These are phyloP conservation scores for Leptatherina wallacei DNA, from an alignment of 2,797 vertebrate genomes.

Conservation along the genomic window DNA sequence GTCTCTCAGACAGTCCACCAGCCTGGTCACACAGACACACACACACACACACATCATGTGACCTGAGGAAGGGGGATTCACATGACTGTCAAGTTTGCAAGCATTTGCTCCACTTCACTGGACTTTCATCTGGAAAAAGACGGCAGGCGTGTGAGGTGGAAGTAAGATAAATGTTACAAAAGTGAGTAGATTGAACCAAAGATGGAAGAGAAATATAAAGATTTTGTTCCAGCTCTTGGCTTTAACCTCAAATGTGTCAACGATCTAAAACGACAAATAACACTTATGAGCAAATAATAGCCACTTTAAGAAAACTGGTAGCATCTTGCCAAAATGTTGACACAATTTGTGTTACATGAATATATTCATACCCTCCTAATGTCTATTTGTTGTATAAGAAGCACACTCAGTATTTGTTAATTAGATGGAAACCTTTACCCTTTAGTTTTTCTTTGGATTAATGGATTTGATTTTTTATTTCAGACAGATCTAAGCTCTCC, in stretches of 20 bases:
- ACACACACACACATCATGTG: slow-evolving; percentile 56
- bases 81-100: slow-evolving; percentile 65
- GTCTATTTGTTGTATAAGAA: background rate
- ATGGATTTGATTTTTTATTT: background rate
- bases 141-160: slow-evolving; percentile 2
- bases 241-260: background rate
- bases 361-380: background rate
- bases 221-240: background rate
- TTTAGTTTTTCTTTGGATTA: background rate
- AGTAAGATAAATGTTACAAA: slow-evolving; percentile 16
- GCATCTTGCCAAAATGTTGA: background rate
- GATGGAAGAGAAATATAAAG: background rate
- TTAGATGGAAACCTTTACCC: background rate
- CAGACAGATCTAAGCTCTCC: background rate
- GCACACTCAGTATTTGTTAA: background rate
- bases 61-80: slow-evolving; percentile 57
- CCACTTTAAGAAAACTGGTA: slow-evolving; percentile 9
- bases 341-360: background rate
- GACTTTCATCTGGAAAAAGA: slow-evolving; percentile 36
- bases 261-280: slow-evolving; percentile 9
- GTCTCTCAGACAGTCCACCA: slow-evolving; percentile 91
- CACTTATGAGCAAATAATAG: slow-evolving; percentile 27
- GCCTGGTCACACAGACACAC: slow-evolving; percentile 75
- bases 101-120: slow-evolving; percentile 63
- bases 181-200: background rate